These are phyloP conservation scores for Furcula furcula DNA, from an alignment of 2,888 invertebrate genomes.

Conservation along the genomic window DNA sequence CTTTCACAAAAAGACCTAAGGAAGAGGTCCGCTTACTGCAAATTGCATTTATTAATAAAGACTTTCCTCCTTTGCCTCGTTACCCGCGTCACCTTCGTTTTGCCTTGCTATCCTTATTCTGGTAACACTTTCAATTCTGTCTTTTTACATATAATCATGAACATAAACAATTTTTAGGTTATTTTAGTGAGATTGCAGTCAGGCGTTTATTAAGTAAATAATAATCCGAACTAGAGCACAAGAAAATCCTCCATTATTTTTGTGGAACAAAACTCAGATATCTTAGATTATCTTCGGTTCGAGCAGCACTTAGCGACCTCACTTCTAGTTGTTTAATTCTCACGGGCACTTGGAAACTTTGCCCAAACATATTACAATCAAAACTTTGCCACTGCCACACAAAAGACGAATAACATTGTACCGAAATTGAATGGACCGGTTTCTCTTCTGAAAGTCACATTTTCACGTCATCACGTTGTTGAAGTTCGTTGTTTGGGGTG, in stretches of 20 bases:
- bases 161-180: neutral
- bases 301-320: conserved; percentile 10
- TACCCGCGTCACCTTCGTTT: neutral
- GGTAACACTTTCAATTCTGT: neutral
- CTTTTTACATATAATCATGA: neutral
- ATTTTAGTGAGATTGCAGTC: neutral
- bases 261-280: conserved; percentile 17
- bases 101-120: neutral
- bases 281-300: conserved; percentile 19
- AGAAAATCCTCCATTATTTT: neutral
- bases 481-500: no score
- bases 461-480: neutral
- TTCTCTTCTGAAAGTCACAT: neutral
- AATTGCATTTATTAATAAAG: neutral
- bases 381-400: conserved; percentile 5
- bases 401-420: conserved; percentile 5
- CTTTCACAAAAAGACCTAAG: no score
- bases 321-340: conserved; percentile 14
- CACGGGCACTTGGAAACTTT: conserved; percentile 9
- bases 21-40: no score
- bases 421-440: neutral
- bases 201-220: neutral
- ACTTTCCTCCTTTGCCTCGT: neutral
- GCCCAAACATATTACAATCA: conserved; percentile 10
- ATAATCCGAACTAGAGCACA: neutral